phyloP scores from a whole-genome alignment of 2,113 vertebrate species.

The Macrotus californicus region DNA sequence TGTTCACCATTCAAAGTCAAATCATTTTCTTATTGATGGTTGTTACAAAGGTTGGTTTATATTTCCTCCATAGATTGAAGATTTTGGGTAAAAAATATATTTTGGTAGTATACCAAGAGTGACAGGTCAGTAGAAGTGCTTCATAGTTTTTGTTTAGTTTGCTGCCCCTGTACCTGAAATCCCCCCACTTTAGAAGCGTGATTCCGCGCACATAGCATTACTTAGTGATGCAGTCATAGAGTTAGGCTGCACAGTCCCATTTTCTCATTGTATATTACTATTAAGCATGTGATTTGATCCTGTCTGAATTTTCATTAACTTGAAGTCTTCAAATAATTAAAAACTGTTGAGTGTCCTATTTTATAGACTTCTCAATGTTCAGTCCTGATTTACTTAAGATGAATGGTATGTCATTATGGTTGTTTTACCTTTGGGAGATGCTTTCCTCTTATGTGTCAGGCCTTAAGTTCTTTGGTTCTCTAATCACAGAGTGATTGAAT shows the following conservation, averaged over 20 bases:
- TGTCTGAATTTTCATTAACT: constrained; percentile 1
- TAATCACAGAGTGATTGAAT: background rate
- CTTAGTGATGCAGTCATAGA: background rate
- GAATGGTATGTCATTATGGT: background rate
- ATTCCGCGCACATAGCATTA: background rate
- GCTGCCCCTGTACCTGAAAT: background rate
- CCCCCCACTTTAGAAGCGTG: background rate
- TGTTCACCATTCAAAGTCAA: background rate
- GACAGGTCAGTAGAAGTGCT: background rate
- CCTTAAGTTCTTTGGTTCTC: background rate
- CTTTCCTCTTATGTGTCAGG: constrained; percentile 20
- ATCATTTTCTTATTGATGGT: background rate
- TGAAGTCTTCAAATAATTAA: constrained; percentile 37
- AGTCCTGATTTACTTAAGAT: constrained; percentile 27
- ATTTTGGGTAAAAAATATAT: background rate
- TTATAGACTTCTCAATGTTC: constrained; percentile 26
- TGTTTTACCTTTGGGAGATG: constrained; percentile 15
- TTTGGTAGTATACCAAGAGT: background rate
- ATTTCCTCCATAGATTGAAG: background rate
- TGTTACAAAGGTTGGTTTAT: background rate
- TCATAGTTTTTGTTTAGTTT: background rate
- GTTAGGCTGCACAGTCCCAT: background rate
- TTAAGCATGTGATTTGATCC: constrained; percentile 7
- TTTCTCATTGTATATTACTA: background rate
- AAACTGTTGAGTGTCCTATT: background rate